phyloP scores from a whole-genome alignment of 2,113 vertebrate genomes.

The Sula dactylatra region DNA sequence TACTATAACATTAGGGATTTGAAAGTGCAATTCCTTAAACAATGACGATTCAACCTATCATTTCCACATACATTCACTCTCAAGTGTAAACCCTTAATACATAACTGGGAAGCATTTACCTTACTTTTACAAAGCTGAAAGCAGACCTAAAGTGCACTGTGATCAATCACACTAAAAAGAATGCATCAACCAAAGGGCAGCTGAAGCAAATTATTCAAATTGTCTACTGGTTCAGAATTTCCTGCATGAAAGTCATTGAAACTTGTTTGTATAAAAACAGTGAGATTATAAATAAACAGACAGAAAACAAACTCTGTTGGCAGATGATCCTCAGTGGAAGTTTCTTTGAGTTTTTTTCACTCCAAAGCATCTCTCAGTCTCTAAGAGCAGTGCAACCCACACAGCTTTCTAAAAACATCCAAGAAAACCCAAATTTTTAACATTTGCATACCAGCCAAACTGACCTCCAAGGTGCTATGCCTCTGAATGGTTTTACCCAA shows the following conservation, averaged over 20 bases:
- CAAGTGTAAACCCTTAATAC: background rate
- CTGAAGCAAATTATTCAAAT: constrained; percentile 9
- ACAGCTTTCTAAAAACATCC: background rate
- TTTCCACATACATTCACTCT: background rate
- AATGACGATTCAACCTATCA: background rate
- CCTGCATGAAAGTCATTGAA: background rate
- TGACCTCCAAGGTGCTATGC: background rate
- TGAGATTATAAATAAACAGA: background rate
- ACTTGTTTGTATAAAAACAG: background rate
- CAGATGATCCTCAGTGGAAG: background rate
- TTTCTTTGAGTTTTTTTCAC: background rate
- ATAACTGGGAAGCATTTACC: background rate
- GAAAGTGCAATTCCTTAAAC: background rate
- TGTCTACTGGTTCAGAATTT: background rate
- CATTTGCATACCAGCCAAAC: background rate
- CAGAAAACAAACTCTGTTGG: background rate
- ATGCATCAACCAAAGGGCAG: background rate
- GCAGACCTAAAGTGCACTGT: background rate
- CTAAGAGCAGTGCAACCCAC: background rate
- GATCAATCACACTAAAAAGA: background rate
- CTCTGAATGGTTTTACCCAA: background rate
- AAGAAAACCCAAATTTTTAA: background rate
- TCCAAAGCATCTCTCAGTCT: background rate
- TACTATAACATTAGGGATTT: background rate
- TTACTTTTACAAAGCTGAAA: background rate